A percentile compares a stretch with the other conserved stretches of the same genome.
phyloP scores from a whole-genome alignment of 2,113 vertebrate species.

The Perccottus glenii region DNA sequence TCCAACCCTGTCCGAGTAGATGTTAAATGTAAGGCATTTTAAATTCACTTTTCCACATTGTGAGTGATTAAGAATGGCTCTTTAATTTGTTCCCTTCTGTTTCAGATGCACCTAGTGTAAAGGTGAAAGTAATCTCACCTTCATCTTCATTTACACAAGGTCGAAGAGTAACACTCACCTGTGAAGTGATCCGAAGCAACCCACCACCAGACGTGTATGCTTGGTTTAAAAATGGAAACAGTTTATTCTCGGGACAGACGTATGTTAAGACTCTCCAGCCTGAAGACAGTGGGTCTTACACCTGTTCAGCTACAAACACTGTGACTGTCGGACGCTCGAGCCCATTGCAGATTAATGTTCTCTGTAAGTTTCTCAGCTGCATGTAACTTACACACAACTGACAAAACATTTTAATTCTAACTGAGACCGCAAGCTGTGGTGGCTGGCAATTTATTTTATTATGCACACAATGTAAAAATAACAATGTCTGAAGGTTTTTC shows the following conservation, averaged over 20 bases:
- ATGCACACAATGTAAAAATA: no score
- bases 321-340: background rate
- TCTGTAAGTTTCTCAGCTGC: slow-evolving; percentile 51
- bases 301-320: background rate
- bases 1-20: no score
- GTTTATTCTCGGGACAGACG: fast-evolving
- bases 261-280: fast-evolving
- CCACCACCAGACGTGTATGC: fast-evolving
- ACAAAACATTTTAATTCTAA: no score
- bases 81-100: slow-evolving; percentile 3
- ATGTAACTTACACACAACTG: background rate
- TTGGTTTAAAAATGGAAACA: slow-evolving; percentile 16
- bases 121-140: background rate
- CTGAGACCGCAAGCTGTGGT: no score
- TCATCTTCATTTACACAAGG: background rate
- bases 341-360: background rate
- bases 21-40: no score
- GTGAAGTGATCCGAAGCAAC: slow-evolving; percentile 41
- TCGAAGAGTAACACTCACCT: slow-evolving; percentile 22
- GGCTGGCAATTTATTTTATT: no score
- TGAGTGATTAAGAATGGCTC: background rate
- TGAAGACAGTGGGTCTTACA: slow-evolving; percentile 26
- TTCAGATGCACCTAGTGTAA: slow-evolving; percentile 61
- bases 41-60: no score
- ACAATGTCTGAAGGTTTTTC: no score